phyloP scores from a whole-genome alignment of 2,113 vertebrate genomes.

The Trematomus loennbergii region DNA sequence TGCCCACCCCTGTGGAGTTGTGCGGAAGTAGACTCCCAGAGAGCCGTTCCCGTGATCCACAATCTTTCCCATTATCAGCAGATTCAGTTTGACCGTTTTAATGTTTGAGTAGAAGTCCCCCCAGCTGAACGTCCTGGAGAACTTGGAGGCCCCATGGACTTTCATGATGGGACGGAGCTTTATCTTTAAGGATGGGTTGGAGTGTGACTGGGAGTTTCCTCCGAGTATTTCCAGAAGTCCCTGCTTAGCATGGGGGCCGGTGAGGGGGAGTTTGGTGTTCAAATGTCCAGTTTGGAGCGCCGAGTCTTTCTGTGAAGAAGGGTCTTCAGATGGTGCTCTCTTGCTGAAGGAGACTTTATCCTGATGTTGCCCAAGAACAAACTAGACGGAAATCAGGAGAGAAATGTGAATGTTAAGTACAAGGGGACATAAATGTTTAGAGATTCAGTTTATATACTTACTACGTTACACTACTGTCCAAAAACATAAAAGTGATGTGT shows the following conservation, averaged over 20 bases:
- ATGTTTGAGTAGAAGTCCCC: slow-evolving; percentile 95
- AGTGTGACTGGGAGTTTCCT: background rate
- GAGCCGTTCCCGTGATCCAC: slow-evolving; percentile 93
- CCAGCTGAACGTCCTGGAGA: slow-evolving; percentile 90
- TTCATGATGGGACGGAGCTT: slow-evolving; percentile 55
- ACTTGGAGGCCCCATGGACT: slow-evolving; percentile 68
- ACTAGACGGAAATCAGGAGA: slow-evolving; percentile 41
- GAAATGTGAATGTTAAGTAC: background rate
- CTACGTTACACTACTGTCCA: background rate
- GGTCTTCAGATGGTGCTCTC: slow-evolving; percentile 22
- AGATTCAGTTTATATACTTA: no score
- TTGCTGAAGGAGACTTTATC: slow-evolving; percentile 32
- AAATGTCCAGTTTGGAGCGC: slow-evolving; percentile 39
- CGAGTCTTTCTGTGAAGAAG: slow-evolving; percentile 46
- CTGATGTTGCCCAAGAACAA: slow-evolving; percentile 51
- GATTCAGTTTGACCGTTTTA: slow-evolving; percentile 92
- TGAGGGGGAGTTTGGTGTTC: slow-evolving; percentile 73
- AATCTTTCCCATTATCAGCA: slow-evolving; percentile 92
- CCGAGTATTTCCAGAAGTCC: slow-evolving; percentile 43
- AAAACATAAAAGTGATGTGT: background rate
- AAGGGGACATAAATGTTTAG: background rate
- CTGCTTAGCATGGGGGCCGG: slow-evolving; percentile 49
- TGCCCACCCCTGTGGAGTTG: slow-evolving; percentile 92
- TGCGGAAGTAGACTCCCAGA: slow-evolving; percentile 92
- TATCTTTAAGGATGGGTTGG: slow-evolving; percentile 44